phyloP scores from a whole-genome alignment of 37 sponge, comb jelly and placozoan species.

The Crambe crambe region DNA sequence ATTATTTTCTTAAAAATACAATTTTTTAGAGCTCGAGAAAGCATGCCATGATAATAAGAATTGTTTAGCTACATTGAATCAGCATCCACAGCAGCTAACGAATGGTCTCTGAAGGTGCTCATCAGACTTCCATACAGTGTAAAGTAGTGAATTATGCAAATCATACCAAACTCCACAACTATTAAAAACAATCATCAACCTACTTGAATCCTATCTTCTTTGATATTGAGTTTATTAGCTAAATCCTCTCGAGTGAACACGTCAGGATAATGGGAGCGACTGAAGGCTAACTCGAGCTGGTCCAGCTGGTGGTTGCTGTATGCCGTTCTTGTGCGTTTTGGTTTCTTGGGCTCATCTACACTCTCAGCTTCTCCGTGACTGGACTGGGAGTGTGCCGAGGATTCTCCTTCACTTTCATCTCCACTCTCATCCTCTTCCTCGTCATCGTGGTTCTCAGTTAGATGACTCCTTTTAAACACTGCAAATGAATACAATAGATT shows the following conservation, averaged over 20 bases:
- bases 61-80: background rate
- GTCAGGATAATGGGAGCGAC: conserved; percentile 74
- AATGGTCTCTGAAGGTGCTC: background rate
- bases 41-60: background rate
- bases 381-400: conserved; percentile 22
- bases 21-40: no score
- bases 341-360: conserved; percentile 42
- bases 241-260: conserved; percentile 69
- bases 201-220: conserved; percentile 72
- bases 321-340: conserved; percentile 53
- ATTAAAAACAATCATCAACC: background rate
- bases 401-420: conserved; percentile 29
- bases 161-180: background rate
- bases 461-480: background rate
- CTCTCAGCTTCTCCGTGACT: conserved; percentile 22
- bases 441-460: background rate
- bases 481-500: background rate
- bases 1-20: no score
- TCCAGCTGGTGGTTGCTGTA: conserved; percentile 12
- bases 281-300: conserved; percentile 67
- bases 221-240: conserved; percentile 50
- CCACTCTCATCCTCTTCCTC: conserved; percentile 20
- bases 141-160: background rate
- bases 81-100: background rate
- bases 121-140: background rate